Percentiles rank a stretch among this genome's conserved stretches.
Evolutionary conservation across 2,797 vertebrate genomes (phyloP).

Genomic region (Micropoecilia bifurca): DNA sequence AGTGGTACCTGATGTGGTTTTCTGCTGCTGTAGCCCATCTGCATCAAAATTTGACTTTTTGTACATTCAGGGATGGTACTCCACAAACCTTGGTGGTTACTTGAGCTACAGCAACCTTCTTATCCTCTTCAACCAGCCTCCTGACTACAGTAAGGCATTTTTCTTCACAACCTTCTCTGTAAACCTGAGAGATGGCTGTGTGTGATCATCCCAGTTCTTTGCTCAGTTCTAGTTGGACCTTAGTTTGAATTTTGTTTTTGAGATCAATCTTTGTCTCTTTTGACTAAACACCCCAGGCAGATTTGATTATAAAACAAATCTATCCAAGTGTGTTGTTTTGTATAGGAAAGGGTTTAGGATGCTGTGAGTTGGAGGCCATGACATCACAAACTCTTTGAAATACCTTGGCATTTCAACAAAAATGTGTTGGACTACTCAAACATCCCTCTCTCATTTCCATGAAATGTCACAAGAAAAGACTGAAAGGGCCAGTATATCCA

Average conservation of each 20-base stretch:
- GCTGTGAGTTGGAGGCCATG: neutral
- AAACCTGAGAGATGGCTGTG: neutral
- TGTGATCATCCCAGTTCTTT: neutral
- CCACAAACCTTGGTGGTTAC: neutral
- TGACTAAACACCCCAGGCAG: neutral
- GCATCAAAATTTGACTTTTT: neutral
- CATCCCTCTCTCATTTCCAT: neutral
- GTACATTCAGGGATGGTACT: neutral
- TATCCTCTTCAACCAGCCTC: neutral
- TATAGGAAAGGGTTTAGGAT: neutral
- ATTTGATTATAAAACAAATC: neutral
- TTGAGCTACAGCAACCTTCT: neutral
- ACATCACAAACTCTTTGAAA: neutral
- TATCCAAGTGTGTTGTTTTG: neutral
- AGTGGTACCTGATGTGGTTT: neutral
- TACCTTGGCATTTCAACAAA: neutral
- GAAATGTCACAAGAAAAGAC: neutral
- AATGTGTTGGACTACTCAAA: neutral
- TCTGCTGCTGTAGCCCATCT: neutral
- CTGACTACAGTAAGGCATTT: neutral
- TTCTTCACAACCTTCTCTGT: neutral
- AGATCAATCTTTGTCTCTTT: neutral
- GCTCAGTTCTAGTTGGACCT: neutral
- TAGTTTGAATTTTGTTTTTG: neutral
- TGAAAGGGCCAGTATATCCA: neutral